Base-by-base conservation (phyloP, 2,888 invertebrate species). In the Mystacides longicornis region DNA sequence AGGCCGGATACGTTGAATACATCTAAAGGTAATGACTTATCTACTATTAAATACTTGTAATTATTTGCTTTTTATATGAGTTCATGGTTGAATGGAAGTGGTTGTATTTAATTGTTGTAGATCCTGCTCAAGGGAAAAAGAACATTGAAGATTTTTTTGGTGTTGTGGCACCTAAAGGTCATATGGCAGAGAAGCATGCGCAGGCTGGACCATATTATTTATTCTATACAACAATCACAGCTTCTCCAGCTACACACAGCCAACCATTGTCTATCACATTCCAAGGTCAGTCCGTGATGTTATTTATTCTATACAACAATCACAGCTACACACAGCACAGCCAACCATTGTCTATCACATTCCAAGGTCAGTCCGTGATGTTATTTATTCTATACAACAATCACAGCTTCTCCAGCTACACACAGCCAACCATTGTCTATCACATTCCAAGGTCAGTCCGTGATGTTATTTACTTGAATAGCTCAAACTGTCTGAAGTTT, bases 221-320 rank as follows among this genome's bases (percentile, higher is more conserved):
- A 62, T 91, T 92, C 68, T 83, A 87, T 21, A 86, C 89, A 0
- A 81, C 84, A 18, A 83, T 91, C 1, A 81, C 82, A 0, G 81
- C 81, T 59, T 78, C 81, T 0, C 77, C 69, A 43, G 71, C 75
- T 37, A 90, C 90, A 0, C 82, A 85, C 58, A 64, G 66, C 1
- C 86, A 89, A 60, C 73, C 80, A 0, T 75, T 83, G 53, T 82
- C 85, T 0, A 79, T 90, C 3, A 85, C 86, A 0, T 83, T 90
- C 63, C 81, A 81, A 68, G 85, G 84, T 83, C 63, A 46, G 23
- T 57, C 60, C 58, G 46, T 49, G 31, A 14, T 4, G 11, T 43
- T 43, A 9, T n/a, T n/a, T n/a, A n/a, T n/a, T n/a, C n/a, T n/a
- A n/a, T n/a, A n/a, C n/a, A n/a, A n/a, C n/a, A n/a, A n/a, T n/a